Conservation (phyloP, 2,888 invertebrate species). For the Xylocampa areola region DNA sequence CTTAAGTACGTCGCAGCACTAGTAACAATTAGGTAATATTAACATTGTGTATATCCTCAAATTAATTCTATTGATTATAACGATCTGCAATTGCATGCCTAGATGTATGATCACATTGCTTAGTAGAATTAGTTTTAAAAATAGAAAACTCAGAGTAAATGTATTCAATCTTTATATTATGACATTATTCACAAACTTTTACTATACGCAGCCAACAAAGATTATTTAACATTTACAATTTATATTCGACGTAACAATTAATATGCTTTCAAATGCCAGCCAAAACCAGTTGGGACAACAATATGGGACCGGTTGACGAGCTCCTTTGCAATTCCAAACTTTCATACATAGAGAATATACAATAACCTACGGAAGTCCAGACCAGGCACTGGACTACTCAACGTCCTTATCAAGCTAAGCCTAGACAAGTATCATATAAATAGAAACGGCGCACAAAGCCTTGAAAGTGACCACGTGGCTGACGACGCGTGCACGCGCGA, state of each 20-base stretch:
- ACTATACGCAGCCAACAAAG: conserved; percentile 43
- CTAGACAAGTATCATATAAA: conserved; percentile 35
- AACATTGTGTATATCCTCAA: conserved; percentile 34
- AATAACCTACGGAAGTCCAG: conserved; percentile 31
- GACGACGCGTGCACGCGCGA: conserved; percentile 2
- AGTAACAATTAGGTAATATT: conserved; percentile 21
- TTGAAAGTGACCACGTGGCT: neutral
- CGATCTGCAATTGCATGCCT: conserved; percentile 36
- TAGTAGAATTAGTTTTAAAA: conserved; percentile 36
- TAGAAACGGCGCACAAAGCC: conserved; percentile 7
- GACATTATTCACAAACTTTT: conserved; percentile 50
- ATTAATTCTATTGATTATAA: conserved; percentile 13
- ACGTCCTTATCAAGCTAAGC: conserved; percentile 61
- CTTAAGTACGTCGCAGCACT: conserved; percentile 24
- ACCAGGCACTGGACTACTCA: conserved; percentile 53
- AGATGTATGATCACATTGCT: conserved; percentile 38
- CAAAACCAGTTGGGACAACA: conserved; percentile 24
- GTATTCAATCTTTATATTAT: conserved; percentile 60
- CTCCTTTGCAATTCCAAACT: conserved; percentile 7
- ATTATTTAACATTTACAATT: conserved; percentile 48
- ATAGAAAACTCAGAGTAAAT: conserved; percentile 46
- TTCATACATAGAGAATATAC: conserved; percentile 16
- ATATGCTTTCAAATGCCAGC: conserved; percentile 24
- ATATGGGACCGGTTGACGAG: conserved; percentile 26
- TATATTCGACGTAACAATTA: conserved; percentile 49